These are phyloP conservation scores for Rhombomys opimus DNA, from an alignment of 2,113 vertebrate species.

Conservation along the genomic window DNA sequence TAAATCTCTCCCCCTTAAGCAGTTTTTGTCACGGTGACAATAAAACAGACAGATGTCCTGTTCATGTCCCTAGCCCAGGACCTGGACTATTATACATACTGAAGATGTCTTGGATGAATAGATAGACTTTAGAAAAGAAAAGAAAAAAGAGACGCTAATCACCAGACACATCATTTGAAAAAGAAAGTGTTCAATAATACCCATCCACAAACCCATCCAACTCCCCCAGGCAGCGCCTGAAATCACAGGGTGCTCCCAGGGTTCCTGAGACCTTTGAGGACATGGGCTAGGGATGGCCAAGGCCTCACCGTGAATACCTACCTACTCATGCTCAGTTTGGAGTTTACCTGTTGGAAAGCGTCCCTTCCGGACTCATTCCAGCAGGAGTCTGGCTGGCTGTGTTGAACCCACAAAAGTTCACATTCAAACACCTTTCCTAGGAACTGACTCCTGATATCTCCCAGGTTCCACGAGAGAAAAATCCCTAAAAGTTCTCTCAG, in stretches of 20 bases:
- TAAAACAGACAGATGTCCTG: not conserved
- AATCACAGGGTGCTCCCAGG: not conserved
- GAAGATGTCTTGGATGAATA: not conserved
- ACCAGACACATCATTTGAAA: not conserved
- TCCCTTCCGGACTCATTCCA: not conserved
- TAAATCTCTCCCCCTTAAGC: not conserved
- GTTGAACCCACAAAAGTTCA: not conserved
- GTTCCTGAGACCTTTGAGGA: not conserved
- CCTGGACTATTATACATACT: not conserved
- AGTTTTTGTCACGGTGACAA: not conserved
- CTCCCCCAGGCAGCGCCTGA: not conserved
- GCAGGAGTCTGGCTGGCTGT: not conserved
- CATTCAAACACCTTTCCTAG: not conserved
- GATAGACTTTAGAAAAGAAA: not conserved
- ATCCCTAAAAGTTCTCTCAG: not conserved
- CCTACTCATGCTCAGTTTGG: not conserved
- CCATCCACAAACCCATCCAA: not conserved
- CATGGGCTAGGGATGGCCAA: not conserved
- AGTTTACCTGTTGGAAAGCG: not conserved
- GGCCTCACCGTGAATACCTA: not conserved
- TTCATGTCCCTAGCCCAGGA: not conserved
- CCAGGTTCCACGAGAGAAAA: not conserved
- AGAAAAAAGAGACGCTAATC: not conserved
- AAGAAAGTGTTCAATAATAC: not conserved
- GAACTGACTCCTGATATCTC: not conserved